Evolutionary conservation across 2,888 invertebrate genomes (phyloP).

Genomic region (Psococerastis gibbosa): DNA sequence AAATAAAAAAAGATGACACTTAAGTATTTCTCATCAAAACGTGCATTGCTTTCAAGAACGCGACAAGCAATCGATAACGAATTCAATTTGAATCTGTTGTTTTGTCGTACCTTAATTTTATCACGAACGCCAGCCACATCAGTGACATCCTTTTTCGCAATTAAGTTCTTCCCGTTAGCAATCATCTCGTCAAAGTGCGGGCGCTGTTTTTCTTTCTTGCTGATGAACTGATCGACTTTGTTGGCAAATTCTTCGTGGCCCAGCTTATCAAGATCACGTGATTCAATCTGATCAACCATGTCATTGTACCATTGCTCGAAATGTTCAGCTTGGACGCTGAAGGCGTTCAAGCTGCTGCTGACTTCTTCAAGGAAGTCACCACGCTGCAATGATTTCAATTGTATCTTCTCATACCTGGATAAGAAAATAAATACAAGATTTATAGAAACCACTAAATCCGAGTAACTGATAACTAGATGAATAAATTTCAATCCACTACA

Average conservation of each 20-base stretch:
- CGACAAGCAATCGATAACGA: too few relatives aligned
- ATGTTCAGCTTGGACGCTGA: constrained; percentile 41
- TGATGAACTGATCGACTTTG: constrained; percentile 32
- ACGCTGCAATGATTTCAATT: constrained; percentile 58
- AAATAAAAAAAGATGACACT: too few relatives aligned
- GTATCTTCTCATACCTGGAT: constrained; percentile 65
- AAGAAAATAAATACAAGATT: too few relatives aligned
- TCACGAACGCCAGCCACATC: constrained; percentile 69
- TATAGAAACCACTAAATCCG: too few relatives aligned
- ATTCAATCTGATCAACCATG: constrained; percentile 54
- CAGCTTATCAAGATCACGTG: constrained; percentile 46
- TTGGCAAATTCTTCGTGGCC: constrained; percentile 41
- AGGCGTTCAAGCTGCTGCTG: constrained; percentile 42
- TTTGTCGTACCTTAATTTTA: constrained; percentile 43
- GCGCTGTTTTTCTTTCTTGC: constrained; percentile 34
- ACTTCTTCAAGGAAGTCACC: constrained; percentile 70
- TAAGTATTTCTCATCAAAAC: too few relatives aligned
- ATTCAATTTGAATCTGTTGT: constrained; percentile 4
- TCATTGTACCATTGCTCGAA: constrained; percentile 53
- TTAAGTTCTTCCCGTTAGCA: constrained; percentile 57
- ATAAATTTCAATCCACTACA: too few relatives aligned
- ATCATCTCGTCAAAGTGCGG: constrained; percentile 57
- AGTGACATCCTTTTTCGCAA: constrained; percentile 71
- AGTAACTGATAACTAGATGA: too few relatives aligned
- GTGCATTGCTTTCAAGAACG: too few relatives aligned